Evolutionary conservation across 2,113 vertebrate species (phyloP).

Genomic region (Microtus montanus): DNA sequence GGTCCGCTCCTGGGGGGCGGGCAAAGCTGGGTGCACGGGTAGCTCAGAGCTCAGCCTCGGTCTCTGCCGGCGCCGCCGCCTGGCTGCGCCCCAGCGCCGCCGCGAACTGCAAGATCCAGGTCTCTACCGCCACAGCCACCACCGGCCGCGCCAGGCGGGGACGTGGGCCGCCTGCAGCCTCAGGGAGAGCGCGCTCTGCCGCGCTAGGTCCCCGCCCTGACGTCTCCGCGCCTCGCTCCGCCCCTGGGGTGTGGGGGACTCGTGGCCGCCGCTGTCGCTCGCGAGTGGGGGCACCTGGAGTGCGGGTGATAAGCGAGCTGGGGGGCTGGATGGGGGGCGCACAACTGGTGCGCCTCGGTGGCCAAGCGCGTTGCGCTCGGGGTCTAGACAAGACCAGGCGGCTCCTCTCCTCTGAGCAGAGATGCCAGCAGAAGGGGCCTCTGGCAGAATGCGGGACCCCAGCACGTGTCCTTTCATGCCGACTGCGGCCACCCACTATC

Average conservation of each 20-base stretch:
- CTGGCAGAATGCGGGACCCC: not conserved
- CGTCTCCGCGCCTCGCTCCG: constrained; percentile 87
- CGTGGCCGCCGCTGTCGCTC: not conserved
- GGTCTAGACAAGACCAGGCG: not conserved
- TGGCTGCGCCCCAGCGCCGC: constrained; percentile 86
- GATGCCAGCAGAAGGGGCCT: not conserved
- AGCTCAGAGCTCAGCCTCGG: constrained; percentile 87
- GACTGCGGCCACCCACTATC: not conserved
- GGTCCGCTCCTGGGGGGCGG: constrained; percentile 68
- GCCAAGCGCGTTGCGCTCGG: not conserved
- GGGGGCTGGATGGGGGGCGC: not conserved
- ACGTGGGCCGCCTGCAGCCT: constrained; percentile 88
- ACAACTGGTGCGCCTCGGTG: not conserved
- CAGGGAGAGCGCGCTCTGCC: constrained; percentile 84
- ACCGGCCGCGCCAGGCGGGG: constrained; percentile 89
- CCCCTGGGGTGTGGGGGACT: constrained; percentile 83
- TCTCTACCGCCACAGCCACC: constrained; percentile 79
- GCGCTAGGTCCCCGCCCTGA: constrained; percentile 83
- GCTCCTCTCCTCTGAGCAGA: not conserved
- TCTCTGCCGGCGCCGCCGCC: constrained; percentile 74
- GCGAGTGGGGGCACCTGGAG: constrained; percentile 13
- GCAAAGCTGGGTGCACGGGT: constrained; percentile 79
- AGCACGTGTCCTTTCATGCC: not conserved
- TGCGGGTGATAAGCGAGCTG: not conserved
- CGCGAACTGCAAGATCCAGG: constrained; percentile 82